Evolutionary conservation across 2,888 invertebrate species (phyloP).

Genomic region (Galeopsomyia nigrocyanea): DNA sequence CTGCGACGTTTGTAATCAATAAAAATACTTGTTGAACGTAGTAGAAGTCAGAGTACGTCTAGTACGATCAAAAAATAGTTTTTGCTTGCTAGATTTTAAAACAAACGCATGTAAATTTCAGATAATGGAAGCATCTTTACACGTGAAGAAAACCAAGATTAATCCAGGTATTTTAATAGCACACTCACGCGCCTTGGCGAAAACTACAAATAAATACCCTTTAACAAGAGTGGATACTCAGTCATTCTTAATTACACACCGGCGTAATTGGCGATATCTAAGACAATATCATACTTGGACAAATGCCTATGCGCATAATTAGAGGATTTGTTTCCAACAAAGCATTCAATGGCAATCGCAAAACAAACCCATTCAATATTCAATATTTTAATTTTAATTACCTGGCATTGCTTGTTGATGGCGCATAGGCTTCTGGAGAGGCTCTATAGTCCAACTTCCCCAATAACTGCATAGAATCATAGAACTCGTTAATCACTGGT

Average conservation of each 20-base stretch:
- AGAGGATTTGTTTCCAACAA: conserved; percentile 54
- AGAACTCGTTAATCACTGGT: conserved; percentile 52
- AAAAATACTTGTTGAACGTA: too few relatives aligned
- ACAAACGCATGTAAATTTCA: too few relatives aligned
- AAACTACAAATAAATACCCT: conserved; percentile 51
- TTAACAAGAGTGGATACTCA: conserved; percentile 48
- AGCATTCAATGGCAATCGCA: conserved; percentile 49
- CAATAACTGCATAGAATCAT: conserved; percentile 36
- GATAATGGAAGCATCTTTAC: too few relatives aligned
- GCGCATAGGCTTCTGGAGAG: too few relatives aligned
- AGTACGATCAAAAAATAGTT: too few relatives aligned
- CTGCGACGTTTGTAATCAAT: too few relatives aligned
- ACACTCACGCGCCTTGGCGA: background rate
- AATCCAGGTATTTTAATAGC: background rate
- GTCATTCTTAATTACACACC: too few relatives aligned
- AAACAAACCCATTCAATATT: conserved; percentile 47
- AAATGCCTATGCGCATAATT: conserved; percentile 57
- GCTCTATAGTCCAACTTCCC: too few relatives aligned
- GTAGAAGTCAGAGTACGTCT: too few relatives aligned
- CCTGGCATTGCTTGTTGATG: too few relatives aligned
- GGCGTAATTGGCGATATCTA: conserved; percentile 52
- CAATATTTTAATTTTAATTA: conserved; percentile 24
- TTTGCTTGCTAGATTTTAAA: background rate
- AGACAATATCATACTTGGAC: conserved; percentile 57
- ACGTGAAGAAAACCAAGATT: background rate